Percentiles rank a stretch among this genome's conserved stretches.
Conservation (phyloP, 2,797 vertebrate species). For the Ispidina lecontei region DNA sequence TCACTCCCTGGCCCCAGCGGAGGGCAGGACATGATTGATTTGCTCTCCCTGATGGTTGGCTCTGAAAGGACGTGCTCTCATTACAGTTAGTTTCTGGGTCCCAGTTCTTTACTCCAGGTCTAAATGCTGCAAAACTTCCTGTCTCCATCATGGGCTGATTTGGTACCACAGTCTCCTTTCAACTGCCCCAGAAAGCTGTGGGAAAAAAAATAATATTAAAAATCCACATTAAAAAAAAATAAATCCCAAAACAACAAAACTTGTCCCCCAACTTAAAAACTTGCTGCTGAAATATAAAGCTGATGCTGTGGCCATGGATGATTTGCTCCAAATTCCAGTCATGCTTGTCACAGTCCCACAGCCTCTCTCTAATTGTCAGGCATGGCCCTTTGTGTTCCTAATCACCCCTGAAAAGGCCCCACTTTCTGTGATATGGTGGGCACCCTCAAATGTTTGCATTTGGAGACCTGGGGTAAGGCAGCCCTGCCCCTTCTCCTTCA, state of each 20-base stretch:
- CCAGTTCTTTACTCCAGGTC: neutral
- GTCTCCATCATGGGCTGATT: neutral
- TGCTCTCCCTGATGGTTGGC: conserved; percentile 45
- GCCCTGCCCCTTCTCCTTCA: neutral
- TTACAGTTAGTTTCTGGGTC: conserved; percentile 19
- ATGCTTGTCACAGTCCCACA: conserved; percentile 26
- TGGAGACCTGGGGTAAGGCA: neutral
- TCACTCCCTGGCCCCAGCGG: conserved; percentile 37
- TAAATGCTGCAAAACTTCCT: neutral
- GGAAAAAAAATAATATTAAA: neutral
- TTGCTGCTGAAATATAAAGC: neutral
- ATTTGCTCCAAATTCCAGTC: conserved; percentile 59
- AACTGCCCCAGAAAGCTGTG: neutral
- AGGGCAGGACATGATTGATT: conserved; percentile 48
- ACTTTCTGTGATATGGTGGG: fast-evolving
- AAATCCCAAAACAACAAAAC: neutral
- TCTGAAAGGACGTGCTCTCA: conserved; percentile 29
- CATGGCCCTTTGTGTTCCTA: conserved; percentile 31
- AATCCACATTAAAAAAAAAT: neutral
- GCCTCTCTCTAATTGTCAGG: conserved; percentile 21
- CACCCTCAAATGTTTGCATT: neutral
- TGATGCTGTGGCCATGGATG: fast-evolving
- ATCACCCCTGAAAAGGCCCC: conserved; percentile 20
- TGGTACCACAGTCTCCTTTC: fast-evolving
- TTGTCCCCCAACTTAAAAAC: neutral